Evolutionary conservation across 1,140 invertebrate species (phyloP), one percentile per base, ranked within the genome.

Genomic region (Lutraria rhynchaena): DNA sequence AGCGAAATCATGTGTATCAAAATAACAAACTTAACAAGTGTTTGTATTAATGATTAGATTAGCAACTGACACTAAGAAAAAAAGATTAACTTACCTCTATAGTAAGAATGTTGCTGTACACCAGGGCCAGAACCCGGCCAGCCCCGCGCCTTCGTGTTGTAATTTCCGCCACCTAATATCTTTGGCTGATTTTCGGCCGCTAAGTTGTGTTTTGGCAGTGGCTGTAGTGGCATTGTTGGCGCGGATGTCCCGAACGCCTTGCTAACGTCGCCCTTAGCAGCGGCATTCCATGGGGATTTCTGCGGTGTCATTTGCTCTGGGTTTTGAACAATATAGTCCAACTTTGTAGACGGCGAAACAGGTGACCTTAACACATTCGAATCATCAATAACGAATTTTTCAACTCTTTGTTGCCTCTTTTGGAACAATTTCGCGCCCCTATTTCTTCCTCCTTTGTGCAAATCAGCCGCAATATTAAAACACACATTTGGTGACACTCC

Each of bases 301-400:
- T 95, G 89, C 19, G 95, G 87, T 33, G 24, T 22, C 19, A 19
- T 24, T 81, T 94, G 94, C 3, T 94, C 93, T 67, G 94, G 93
- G 11, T 76, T 83, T 5, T 85, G 83, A n/a, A 89, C 67, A 35
- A 85, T 60, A 33, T 89, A 92, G 78, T 91, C 93, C 83, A 89
- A 85, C 86, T 75, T 81, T 27, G 78, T 73, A 46, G 49, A 29
- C 37, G 76, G 85, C 9, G 53, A 78, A 41, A 70, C 55, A 61
- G 82, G 80, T 69, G 82, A 73, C 71, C 90, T 89, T 53, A 75
- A 80, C n/a, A 88, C 83, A 83, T 92, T 89, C 83, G 93, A 94
- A 89, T 96, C 96, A 86, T 96, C 96, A 22, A 97, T 95, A 24
- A 97, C 94, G 95, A 96, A 98, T 90, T 97, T 96, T 88, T 97